Conservation (phyloP, 2,113 vertebrate species). For the Scopus umbretta region DNA sequence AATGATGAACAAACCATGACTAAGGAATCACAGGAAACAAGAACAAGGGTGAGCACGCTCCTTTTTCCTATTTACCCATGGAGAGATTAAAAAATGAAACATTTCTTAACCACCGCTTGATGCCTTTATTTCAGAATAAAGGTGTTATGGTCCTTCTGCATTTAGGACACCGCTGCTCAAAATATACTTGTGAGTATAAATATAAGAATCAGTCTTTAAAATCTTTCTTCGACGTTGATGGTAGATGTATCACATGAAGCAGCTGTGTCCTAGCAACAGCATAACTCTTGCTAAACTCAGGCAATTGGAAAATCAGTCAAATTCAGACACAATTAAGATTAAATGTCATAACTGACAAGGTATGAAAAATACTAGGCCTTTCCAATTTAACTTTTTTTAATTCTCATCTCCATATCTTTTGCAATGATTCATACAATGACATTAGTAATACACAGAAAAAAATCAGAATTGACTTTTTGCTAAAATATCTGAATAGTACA, state of each 20-base stretch:
- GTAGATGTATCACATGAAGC: constrained; percentile 3
- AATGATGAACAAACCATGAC: background rate
- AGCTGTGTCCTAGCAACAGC: constrained; percentile 63
- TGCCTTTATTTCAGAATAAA: background rate
- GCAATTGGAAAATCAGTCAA: constrained; percentile 63
- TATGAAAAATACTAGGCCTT: constrained; percentile 50
- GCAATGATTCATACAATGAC: constrained; percentile 40
- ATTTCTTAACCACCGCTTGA: background rate
- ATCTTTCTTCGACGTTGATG: background rate
- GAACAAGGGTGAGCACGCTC: background rate
- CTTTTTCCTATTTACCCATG: background rate
- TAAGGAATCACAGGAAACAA: background rate
- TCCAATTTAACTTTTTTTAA: background rate
- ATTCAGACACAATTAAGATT: constrained; percentile 60
- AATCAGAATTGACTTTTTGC: background rate
- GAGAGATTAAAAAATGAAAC: background rate
- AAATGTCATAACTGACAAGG: constrained; percentile 61
- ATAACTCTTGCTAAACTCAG: constrained; percentile 39
- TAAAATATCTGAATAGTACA: background rate
- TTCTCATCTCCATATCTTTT: constrained; percentile 20
- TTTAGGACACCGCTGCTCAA: background rate
- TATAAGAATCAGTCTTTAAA: background rate
- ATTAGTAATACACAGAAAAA: constrained; percentile 19
- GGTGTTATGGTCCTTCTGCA: background rate
- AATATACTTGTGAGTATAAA: background rate